Conservation (phyloP, 2,113 vertebrate species). For the Carassius auratus region DNA sequence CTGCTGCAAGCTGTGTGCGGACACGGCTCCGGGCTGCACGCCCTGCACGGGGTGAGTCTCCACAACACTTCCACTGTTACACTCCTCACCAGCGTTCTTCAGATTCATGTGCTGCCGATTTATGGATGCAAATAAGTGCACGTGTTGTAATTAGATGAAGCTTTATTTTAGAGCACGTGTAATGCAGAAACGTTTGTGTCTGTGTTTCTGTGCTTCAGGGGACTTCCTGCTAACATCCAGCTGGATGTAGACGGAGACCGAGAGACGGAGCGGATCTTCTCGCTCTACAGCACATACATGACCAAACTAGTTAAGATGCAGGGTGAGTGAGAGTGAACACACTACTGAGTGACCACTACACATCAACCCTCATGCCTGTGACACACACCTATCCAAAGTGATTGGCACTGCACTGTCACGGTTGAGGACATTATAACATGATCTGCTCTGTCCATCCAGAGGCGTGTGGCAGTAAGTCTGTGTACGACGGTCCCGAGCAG, state of each 20-base stretch:
- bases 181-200: background rate
- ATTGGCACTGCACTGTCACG: too few species aligned
- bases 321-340: constrained; percentile 74
- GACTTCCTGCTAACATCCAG: constrained; percentile 96
- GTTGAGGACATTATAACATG: too few species aligned
- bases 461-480: constrained; percentile 96
- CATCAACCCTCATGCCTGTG: too few species aligned
- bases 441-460: constrained; percentile 71
- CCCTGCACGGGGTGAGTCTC: constrained; percentile 91
- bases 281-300: constrained; percentile 91
- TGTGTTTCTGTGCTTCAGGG: constrained; percentile 71
- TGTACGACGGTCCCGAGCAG: constrained; percentile 93
- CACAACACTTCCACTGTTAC: too few species aligned
- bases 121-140: too few species aligned
- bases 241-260: constrained; percentile 96
- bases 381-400: too few species aligned
- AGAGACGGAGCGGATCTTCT: constrained; percentile 96
- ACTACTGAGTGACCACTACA: too few species aligned
- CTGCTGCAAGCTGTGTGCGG: constrained; percentile 89
- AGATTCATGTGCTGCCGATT: too few species aligned
- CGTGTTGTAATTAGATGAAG: too few species aligned
- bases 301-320: constrained; percentile 95
- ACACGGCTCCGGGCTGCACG: constrained; percentile 86
- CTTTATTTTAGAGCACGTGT: too few species aligned
- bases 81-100: background rate